Base-by-base conservation (phyloP, 2,888 invertebrate species). In the Terebella lapidaria region DNA sequence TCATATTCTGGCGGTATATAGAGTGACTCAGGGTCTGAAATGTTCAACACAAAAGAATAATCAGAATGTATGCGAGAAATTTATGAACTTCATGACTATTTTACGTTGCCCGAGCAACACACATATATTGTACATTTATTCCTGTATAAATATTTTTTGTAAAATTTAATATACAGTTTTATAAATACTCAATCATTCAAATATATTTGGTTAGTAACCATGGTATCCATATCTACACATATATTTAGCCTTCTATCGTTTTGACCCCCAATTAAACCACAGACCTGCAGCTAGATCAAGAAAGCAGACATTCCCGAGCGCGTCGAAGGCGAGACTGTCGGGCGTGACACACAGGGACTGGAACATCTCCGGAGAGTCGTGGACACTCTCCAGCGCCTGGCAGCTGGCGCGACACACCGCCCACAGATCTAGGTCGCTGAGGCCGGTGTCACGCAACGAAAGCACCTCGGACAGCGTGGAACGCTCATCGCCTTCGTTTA, bases 331-430 rank as follows among this genome's bases (percentile, higher is more conserved):
- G 22, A 78, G 71, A 1, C 74, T 75, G 49, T 77, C 76, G 0
- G 78, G 77, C 1, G 75, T 77, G 42, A 78, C 70, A 59, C 76
- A 75, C n/a, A 78, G 64, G 0, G 73, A 69, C 61, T 75, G 76
- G 66, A 75, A 77, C 67, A 73, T 66, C 26, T 77, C 77, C 1
- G 72, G 71, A 0, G 74, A 70, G 59, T 70, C 69, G 55, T 74
- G 70, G 18, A 78, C 70, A 28, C 54, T 30, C 62, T 73, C 70
- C 56, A 77, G 64, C 1, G 76, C 74, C 3, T 73, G 68, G 51
- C 75, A 75, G 59, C 75, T 74, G 65, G 77, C 76, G 15, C 71
- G 65, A 65, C 76, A 78, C 61, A 78, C 62, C 5, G 76, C 76
- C 76, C 77, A 78, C 42, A 78, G 59, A 66, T 78, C 77, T 56